Percentiles rank a stretch among this genome's conserved stretches.
Conservation (phyloP, 2,888 invertebrate species). For the Balanococcus diminutus region DNA sequence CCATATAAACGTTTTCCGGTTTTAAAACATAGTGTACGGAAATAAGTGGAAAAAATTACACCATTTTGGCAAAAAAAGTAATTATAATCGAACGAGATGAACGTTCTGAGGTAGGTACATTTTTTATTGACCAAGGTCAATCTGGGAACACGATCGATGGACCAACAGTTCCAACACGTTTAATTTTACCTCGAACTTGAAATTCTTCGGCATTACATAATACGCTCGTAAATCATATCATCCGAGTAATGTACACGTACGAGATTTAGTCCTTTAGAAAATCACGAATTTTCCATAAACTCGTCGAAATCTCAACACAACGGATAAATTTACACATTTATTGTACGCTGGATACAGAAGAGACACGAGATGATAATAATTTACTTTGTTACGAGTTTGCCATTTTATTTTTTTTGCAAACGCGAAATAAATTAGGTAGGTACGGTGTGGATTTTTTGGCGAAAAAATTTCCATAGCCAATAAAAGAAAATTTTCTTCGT, state of each 20-base stretch:
- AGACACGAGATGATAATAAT: background rate
- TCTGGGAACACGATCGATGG: background rate
- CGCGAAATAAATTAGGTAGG: background rate
- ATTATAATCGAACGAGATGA: conserved; percentile 15
- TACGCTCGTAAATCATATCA: background rate
- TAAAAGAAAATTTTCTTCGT: background rate
- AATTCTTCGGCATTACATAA: background rate
- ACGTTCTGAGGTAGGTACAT: background rate
- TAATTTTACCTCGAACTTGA: conserved; percentile 18
- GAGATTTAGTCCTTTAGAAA: background rate
- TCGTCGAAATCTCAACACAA: background rate
- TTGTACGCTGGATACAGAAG: background rate
- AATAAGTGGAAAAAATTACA: background rate
- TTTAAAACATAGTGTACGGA: background rate
- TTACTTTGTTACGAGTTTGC: background rate
- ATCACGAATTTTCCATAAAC: background rate
- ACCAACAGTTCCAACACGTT: background rate
- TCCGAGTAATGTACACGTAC: background rate
- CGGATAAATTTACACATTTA: background rate
- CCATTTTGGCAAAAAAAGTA: background rate
- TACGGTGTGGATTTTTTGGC: too few relatives aligned
- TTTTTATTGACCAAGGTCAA: background rate
- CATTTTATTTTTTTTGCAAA: background rate
- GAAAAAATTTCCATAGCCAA: background rate
- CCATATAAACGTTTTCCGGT: background rate